Conservation (phyloP, 2,888 invertebrate genomes). For the Charanyca ferruginea region DNA sequence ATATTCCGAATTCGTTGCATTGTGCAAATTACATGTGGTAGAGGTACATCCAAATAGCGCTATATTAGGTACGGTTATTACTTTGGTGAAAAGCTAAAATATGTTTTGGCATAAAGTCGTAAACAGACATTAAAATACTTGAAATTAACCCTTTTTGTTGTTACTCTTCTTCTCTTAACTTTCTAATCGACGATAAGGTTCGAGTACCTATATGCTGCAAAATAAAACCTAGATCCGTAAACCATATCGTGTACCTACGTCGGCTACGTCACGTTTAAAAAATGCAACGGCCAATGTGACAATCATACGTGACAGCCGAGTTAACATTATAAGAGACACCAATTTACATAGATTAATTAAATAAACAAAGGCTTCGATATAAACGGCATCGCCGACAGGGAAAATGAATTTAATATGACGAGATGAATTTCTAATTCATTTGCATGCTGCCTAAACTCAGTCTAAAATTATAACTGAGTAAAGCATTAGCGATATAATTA, state of each 20-base stretch:
- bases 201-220: background rate
- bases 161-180: background rate
- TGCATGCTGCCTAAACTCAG: conserved; percentile 9
- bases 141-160: background rate
- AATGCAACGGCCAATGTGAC: conserved; percentile 65
- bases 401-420: conserved; percentile 1
- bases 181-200: background rate
- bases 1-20: conserved; percentile 12
- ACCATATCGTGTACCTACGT: conserved; percentile 20
- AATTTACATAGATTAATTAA: conserved; percentile 60
- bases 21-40: background rate
- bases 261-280: conserved; percentile 63
- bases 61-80: background rate
- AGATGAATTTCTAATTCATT: conserved; percentile 18
- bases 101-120: background rate
- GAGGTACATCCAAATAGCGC: background rate
- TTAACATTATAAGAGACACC: conserved; percentile 58
- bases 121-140: conserved; percentile 1
- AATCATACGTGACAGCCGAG: conserved; percentile 68
- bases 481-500: conserved; percentile 43
- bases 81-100: background rate
- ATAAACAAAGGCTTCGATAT: conserved; percentile 35
- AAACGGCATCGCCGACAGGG: background rate
- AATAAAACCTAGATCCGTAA: conserved; percentile 37
- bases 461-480: conserved; percentile 25